Base-by-base conservation (phyloP, 1,140 invertebrate genomes). In the Teleopsis dalmanni region DNA sequence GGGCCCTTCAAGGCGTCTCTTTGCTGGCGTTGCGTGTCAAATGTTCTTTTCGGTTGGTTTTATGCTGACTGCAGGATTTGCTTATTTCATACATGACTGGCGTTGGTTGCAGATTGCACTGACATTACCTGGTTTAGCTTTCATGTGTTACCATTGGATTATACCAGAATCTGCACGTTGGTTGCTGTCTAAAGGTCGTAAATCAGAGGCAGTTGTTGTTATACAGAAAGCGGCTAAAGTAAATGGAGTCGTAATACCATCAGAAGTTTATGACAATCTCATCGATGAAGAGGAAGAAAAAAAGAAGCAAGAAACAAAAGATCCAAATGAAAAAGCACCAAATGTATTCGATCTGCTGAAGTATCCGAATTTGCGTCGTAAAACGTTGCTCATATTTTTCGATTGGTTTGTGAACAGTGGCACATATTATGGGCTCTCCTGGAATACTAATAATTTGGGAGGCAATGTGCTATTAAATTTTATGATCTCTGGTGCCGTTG, bases 101-200 rank as follows among this genome's bases (percentile, higher is more conserved):
- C 75, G 84, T 57, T 75, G 73, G 54, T 71, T 91, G 35, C 83
- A 88, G 69, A 76, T 90, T 13, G 81, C 81, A 5, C 72, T 87
- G 8, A 87, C 86, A 2, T 35, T 81, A 13, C 82, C 84, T 0
- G 83, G 84, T 48, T 52, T 88, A 11, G 60, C 80, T 2, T 84
- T 92, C 54, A 73, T 88, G 14, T 65, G 79, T 35, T 90, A 90
- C 60, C 87, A 87, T 68, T 91, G 87, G 88, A 81, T 89, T 50
- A 81, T 89, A 59, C 88, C 88, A 1, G 88, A 91, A 71, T 90
- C 87, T 6, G 81, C 85, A 0, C 76, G 88, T 47, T 91, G 88
- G 88, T 66, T 91, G 7, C 62, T 91, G 18, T 80, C 81, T 3
- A 86, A 88, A 67, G 83, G 83, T 11, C 76, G 83, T 34, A 72